A percentile compares a stretch with the other conserved stretches of the same genome.
Evolutionary conservation across 2,113 vertebrate species (phyloP).

Genomic region (Petromus typicus): DNA sequence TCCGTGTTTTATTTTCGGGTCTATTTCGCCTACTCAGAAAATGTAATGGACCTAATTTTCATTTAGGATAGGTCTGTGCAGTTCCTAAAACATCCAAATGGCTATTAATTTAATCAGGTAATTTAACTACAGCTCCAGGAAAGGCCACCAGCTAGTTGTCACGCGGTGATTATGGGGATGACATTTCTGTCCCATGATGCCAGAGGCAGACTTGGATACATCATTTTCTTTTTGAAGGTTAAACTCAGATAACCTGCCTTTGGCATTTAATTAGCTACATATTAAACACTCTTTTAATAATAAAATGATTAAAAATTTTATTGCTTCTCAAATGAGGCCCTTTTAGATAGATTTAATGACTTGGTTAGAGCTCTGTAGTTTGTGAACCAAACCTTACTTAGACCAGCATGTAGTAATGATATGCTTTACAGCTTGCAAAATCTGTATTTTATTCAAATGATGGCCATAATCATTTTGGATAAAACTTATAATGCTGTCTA

Average conservation of each 20-base stretch:
- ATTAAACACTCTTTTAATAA: constrained; percentile 99
- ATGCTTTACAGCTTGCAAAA: constrained; percentile 95
- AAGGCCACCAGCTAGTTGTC: constrained; percentile 97
- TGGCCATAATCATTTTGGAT: constrained; percentile 94
- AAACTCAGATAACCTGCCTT: constrained; percentile 99
- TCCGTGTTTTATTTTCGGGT: constrained; percentile 91
- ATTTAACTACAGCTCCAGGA: constrained; percentile 95
- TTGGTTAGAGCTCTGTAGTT: constrained; percentile 93
- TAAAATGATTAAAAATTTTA: constrained; percentile 99
- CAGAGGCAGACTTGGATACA: constrained; percentile 98
- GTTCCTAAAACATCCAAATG: constrained; percentile 97
- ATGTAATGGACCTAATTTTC: constrained; percentile 93
- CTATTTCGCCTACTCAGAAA: constrained; percentile 90
- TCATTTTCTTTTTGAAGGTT: constrained; percentile 99
- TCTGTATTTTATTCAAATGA: constrained; percentile 97
- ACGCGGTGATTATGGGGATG: constrained; percentile 97
- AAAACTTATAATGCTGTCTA: constrained; percentile 91
- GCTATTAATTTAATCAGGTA: constrained; percentile 99
- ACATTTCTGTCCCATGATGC: constrained; percentile 99
- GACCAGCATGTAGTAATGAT: constrained; percentile 94
- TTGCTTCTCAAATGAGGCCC: constrained; percentile 99
- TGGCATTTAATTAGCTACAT: constrained; percentile 99
- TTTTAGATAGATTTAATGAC: constrained; percentile 99
- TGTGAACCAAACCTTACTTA: constrained; percentile 93
- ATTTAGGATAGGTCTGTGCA: constrained; percentile 93